phyloP scores from a whole-genome alignment of 1,140 invertebrate species.

The Planococcus citri region DNA sequence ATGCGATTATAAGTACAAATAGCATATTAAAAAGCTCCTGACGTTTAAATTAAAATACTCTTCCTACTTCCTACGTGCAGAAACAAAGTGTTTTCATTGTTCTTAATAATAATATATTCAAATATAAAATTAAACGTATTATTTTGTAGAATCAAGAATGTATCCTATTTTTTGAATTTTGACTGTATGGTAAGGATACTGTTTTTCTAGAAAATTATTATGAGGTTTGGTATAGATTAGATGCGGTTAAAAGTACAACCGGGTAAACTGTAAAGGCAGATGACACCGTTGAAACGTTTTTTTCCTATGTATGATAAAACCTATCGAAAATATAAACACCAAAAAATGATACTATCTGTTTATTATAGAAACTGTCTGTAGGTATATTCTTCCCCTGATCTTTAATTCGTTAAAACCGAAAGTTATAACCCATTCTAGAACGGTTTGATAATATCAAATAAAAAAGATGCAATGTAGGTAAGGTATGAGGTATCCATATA shows the following conservation, averaged over 20 bases:
- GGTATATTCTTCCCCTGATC: neutral
- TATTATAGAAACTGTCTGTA: neutral
- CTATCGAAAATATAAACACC: neutral
- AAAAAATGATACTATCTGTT: slow-evolving; percentile 8
- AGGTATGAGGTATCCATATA: neutral
- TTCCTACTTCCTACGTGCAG: no score
- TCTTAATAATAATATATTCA: no score
- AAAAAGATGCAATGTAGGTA: no score
- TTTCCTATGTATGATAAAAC: neutral
- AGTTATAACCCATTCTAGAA: neutral
- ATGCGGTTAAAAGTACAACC: no score
- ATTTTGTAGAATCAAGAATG: no score
- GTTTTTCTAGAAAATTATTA: no score
- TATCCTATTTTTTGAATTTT: no score
- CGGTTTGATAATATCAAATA: neutral
- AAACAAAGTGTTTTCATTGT: no score
- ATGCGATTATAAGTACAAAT: neutral
- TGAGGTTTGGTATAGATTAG: no score
- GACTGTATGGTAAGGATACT: no score
- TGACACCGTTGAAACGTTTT: neutral
- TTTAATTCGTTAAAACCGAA: slow-evolving; percentile 3
- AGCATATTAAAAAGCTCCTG: neutral
- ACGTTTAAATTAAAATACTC: neutral
- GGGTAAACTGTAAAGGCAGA: no score
- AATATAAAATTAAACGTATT: no score